Base-by-base conservation (phyloP, 2,888 invertebrate species). In the Apoderus coryli region DNA sequence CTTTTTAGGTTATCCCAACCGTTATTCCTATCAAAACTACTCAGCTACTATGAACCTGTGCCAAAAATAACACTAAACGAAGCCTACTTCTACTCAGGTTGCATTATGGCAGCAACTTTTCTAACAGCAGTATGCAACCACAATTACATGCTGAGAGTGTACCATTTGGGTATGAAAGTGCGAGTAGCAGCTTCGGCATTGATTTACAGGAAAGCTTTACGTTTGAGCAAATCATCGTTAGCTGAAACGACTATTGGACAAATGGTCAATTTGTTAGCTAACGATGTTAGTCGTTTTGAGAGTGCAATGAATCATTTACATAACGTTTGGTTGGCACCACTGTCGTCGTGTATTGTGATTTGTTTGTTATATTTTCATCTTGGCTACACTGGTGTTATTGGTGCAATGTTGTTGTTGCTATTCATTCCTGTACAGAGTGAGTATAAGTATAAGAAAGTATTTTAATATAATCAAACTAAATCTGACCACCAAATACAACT, bases 91-190 rank as follows among this genome's bases (percentile, higher is more conserved):
- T 84, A 79, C 53, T 82, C 85, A 1, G 67, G 62, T 0, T 74
- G 72, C 3, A 72, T 86, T 14, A 69, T 82, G 7, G 41, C 74
- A 7, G 72, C 74, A 39, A 76, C 80, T 1, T 72, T 74, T 1
- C 48, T 78, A 22, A 76, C 76, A 46, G 72, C 84, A 14, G 61
- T 86, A 3, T 28, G 45, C 7, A 35, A 28, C 4, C 54, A 95
- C 59, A 82, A 82, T 0, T 88, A 82, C 51, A 85, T 89, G 74
- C 72, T 88, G 65, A 76, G 73, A 10, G 71, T 81, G n/a, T 63
- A 78, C 29, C 77, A 81, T 46, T 69, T 80, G 55, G 86, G 88
- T 27, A 80, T 86, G 82, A 73, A 79, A 56, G 67, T 84, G 50
- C 62, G 86, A 6, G 70, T 88, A 1, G 81, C 82, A 1, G 76